phyloP scores from a whole-genome alignment of 2,797 vertebrate species.

The Bradypus variegatus region DNA sequence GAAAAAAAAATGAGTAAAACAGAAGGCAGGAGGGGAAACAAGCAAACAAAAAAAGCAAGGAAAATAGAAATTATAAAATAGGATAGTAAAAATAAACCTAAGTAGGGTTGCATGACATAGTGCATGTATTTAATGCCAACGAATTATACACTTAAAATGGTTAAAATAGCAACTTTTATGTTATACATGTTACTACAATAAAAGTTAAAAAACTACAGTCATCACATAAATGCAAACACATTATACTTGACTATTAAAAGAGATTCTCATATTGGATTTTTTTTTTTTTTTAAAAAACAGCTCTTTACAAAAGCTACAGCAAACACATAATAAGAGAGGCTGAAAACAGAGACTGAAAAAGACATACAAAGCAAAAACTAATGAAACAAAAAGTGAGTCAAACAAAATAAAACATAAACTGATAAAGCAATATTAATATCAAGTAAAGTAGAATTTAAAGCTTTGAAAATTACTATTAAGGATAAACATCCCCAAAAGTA shows the following conservation, averaged over 20 bases:
- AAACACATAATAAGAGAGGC: neutral
- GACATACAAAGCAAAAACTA: neutral
- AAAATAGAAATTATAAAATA: neutral
- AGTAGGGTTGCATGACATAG: neutral
- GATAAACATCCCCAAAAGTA: neutral
- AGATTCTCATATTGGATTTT: neutral
- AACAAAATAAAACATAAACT: slow-evolving; percentile 25
- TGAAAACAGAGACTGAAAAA: neutral
- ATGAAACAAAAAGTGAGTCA: neutral
- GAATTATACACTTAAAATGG: no score
- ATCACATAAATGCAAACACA: neutral
- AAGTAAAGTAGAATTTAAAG: neutral
- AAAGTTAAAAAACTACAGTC: neutral
- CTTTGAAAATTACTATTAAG: neutral
- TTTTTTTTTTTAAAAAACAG: neutral
- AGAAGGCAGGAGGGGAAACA: neutral
- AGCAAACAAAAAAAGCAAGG: neutral
- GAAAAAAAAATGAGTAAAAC: neutral
- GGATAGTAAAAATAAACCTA: neutral
- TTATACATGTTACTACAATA: no score
- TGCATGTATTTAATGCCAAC: no score
- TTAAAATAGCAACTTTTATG: no score
- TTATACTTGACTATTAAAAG: neutral
- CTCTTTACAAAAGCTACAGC: neutral
- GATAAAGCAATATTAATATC: neutral